These are phyloP conservation scores for Spea multiplicata DNA, from an alignment of 2,113 vertebrate genomes.

Conservation along the genomic window DNA sequence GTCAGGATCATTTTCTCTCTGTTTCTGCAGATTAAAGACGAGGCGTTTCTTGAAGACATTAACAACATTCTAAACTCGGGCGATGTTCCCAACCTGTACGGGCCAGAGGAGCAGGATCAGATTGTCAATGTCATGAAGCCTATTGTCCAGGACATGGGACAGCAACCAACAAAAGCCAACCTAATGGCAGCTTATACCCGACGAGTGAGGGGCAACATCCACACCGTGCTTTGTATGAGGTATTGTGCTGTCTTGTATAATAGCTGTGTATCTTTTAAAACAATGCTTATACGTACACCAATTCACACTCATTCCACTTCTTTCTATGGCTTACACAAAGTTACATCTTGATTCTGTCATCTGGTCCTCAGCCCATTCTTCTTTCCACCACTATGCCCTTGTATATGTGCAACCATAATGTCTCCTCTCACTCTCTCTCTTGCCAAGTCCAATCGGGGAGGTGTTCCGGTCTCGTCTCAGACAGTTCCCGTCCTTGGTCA, in stretches of 20 bases:
- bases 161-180: conserved; percentile 84
- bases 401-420: not conserved
- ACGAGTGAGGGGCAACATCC: conserved; percentile 80
- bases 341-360: not conserved
- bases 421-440: not conserved
- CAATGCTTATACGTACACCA: no score
- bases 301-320: no score
- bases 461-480: conserved; percentile 81
- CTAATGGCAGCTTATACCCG: conserved; percentile 79
- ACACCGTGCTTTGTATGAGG: conserved; percentile 92
- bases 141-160: conserved; percentile 75
- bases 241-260: conserved; percentile 45
- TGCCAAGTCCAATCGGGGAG: conserved; percentile 80
- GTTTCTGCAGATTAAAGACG: conserved; percentile 77
- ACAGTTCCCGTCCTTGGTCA: conserved; percentile 90
- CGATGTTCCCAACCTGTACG: conserved; percentile 83
- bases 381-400: conserved; percentile 6
- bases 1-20: not conserved
- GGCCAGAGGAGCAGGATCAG: conserved; percentile 77
- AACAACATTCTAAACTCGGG: conserved; percentile 88
- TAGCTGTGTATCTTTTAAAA: no score
- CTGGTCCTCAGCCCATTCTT: not conserved
- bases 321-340: not conserved
- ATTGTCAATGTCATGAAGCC: conserved; percentile 81
- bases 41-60: conserved; percentile 90